Evolutionary conservation across 2,888 invertebrate species (phyloP), one percentile per base, ranked within the genome.

Genomic region (Metallyticus violacea): DNA sequence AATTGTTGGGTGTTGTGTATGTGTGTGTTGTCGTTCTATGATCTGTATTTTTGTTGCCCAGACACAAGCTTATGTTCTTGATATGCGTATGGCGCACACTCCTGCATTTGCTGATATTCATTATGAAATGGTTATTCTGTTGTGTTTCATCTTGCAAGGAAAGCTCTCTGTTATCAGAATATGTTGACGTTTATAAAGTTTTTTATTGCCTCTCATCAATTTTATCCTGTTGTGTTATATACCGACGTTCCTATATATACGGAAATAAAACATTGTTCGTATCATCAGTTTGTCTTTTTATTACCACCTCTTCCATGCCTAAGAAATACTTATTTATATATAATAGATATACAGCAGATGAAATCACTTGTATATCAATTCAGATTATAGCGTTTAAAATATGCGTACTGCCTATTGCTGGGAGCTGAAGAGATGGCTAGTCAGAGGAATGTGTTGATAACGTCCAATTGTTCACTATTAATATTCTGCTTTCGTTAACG

Each of bases 211-310:
- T 78, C 77, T 76, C 77, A 62, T 80, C 28, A 27, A 22, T 79
- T 76, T 26, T 86, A 79, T n/a, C 27, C 76, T 28, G 26, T 22
- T 25, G 28, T 62, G 40, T 62, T 62, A 15, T 77, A n/a, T 79
- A 79, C 81, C 77, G 77, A 81, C 86, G 86, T 81, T 81, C 81
- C 86, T 81, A 62, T 30, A 28, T 77, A 26, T 81, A 26, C 40
- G 30, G 77, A 77, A 80, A 81, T n/a, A n/a, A 26, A 26, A 15
- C n/a, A 40, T 25, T 2, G 9, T 40, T 28, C 27, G 29, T 30
- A 26, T 28, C 27, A 15, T 40, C n/a, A 26, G 79, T 79, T 25
- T 77, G 86, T 77, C 40, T 62, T 81, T 81, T 22, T 15, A n/a
- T 26, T 15, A 15, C 7, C 15, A 62, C 40, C 3, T 3, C 15